phyloP scores from a whole-genome alignment of 2,888 invertebrate genomes.

The Plagodis dolabraria region DNA sequence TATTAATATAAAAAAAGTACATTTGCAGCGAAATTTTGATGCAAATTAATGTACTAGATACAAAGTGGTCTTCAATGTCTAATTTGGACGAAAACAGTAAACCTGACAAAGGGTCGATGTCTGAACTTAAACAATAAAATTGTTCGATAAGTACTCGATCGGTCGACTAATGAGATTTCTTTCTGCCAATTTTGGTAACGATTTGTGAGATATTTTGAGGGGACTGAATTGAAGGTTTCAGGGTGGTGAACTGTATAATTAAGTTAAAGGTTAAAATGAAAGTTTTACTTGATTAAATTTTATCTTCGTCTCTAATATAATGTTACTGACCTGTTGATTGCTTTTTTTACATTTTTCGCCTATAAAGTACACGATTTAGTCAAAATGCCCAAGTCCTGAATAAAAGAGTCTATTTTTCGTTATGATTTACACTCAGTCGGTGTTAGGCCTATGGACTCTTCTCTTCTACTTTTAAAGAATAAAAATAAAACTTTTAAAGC shows the following conservation, averaged over 20 bases:
- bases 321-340: not conserved
- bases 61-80: not conserved
- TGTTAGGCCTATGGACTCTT: too few species aligned
- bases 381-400: too few species aligned
- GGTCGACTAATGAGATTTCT: conserved; percentile 42
- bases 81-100: conserved; percentile 24
- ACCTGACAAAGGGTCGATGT: conserved; percentile 38
- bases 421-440: too few species aligned
- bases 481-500: too few species aligned
- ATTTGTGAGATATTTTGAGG: conserved; percentile 16
- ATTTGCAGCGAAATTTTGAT: too few species aligned
- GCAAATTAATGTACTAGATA: too few species aligned
- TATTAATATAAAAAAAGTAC: too few species aligned
- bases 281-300: not conserved
- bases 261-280: not conserved
- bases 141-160: conserved; percentile 43
- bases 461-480: too few species aligned
- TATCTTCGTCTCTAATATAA: not conserved
- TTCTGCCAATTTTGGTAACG: conserved; percentile 37
- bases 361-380: too few species aligned
- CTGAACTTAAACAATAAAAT: conserved; percentile 41
- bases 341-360: too few species aligned
- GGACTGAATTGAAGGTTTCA: conserved; percentile 8
- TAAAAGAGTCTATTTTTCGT: too few species aligned
- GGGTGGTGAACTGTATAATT: conserved; percentile 5